A percentile compares a stretch with the other conserved stretches of the same genome.
Conservation (phyloP, 1,140 invertebrate species). For the Laupala kohalensis region DNA sequence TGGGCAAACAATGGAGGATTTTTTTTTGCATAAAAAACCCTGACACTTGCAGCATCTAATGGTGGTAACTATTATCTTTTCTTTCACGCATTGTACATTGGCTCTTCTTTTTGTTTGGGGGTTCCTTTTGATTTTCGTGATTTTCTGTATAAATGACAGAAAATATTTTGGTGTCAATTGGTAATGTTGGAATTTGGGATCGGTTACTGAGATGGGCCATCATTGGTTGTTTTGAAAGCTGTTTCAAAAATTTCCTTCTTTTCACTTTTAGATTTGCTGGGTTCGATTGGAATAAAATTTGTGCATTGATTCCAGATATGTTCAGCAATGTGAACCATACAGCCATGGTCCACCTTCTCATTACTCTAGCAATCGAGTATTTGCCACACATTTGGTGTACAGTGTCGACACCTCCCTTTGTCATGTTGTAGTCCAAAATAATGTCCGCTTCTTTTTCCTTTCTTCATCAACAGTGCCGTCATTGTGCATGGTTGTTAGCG, state of each 20-base stretch:
- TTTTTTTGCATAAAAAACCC: neutral
- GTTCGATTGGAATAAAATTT: too few species aligned
- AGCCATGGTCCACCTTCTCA: slow-evolving; percentile 24
- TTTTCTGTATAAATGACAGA: neutral
- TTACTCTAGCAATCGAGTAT: slow-evolving; percentile 25
- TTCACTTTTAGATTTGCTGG: neutral
- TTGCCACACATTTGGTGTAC: slow-evolving; percentile 27
- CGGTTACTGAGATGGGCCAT: neutral
- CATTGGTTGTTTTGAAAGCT: neutral
- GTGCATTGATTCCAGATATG: neutral
- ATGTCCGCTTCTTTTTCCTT: slow-evolving; percentile 28
- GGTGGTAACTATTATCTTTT: neutral
- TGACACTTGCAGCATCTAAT: neutral
- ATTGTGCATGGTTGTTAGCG: slow-evolving; percentile 24
- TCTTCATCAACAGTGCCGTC: slow-evolving; percentile 17
- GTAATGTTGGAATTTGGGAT: neutral
- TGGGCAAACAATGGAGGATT: neutral
- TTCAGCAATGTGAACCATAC: neutral
- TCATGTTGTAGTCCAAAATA: slow-evolving; percentile 27
- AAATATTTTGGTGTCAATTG: neutral
- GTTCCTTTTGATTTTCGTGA: neutral
- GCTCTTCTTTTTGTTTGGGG: neutral
- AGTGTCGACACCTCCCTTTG: slow-evolving; percentile 30
- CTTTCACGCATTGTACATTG: neutral
- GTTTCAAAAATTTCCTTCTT: neutral